Evolutionary conservation across 2,888 invertebrate genomes (phyloP).

Genomic region (Ectemnius cavifrons): DNA sequence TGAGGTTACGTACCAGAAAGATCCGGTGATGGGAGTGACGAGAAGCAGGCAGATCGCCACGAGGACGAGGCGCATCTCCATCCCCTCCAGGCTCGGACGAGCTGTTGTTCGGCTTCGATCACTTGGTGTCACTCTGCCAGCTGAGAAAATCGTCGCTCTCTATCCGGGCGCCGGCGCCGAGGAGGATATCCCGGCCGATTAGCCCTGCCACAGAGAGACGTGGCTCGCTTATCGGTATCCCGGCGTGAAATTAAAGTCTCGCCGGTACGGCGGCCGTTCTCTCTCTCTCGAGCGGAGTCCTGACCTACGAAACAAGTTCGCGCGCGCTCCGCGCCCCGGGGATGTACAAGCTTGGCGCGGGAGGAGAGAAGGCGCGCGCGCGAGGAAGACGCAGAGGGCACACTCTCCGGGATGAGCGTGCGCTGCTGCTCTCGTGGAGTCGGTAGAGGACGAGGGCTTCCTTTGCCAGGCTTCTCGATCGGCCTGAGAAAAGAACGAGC

Average conservation of each 20-base stretch:
- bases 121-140: constrained; percentile 6
- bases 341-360: too few relatives aligned
- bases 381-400: too few relatives aligned
- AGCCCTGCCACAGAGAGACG: too few relatives aligned
- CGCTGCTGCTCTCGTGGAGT: background rate
- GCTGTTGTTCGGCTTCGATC: constrained; percentile 27
- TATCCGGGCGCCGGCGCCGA: too few relatives aligned
- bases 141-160: too few relatives aligned
- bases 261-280: constrained; percentile 14
- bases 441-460: background rate
- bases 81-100: constrained; percentile 65
- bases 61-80: constrained; percentile 87
- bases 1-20: constrained; percentile 88
- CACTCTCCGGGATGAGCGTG: background rate
- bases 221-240: too few relatives aligned
- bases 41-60: constrained; percentile 91
- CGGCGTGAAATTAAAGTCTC: constrained; percentile 7
- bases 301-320: constrained; percentile 1
- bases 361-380: too few relatives aligned
- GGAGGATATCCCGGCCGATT: too few relatives aligned
- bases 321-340: too few relatives aligned
- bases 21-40: constrained; percentile 92
- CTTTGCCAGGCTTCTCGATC: background rate
- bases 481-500: background rate
- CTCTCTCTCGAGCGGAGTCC: background rate